Base-by-base conservation (phyloP, 1,140 invertebrate species). In the Mercenaria mercenaria region DNA sequence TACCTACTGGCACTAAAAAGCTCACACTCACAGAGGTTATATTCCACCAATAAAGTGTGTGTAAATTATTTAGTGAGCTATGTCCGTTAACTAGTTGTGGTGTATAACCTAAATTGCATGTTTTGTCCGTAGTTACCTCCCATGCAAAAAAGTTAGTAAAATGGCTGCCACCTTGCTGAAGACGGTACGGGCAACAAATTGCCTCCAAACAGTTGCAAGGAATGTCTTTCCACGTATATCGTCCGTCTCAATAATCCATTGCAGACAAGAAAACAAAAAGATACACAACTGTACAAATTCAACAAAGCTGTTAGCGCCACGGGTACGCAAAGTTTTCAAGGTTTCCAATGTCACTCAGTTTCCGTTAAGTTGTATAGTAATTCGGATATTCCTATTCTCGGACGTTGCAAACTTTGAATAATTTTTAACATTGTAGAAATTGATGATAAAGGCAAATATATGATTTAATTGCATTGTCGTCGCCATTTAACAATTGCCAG, bases 111-210 rank as follows among this genome's bases (percentile, higher is more conserved):
- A n/a, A n/a, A n/a, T n/a, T n/a, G n/a, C n/a, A n/a, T n/a, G n/a
- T n/a, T n/a, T n/a, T n/a, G n/a, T n/a, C n/a, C n/a, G n/a, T n/a
- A 47, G 79, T 81, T 81, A 39, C 13, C 79, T 81, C 50, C 43
- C 43, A 8, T 47, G 15, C 43, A 47, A 8, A 47, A 47, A 47
- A 47, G 15, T 15, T 47, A 47, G n/a, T n/a, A 93, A 91, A 81
- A 93, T 93, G 92, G 92, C 92, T 67, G 81, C 91, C 41, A 79
- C 91, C 79, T 83, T 91, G 82, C 86, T 90, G 56, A 93, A 83
- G 23, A 39, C 64, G 77, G 91, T 89, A 88, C 85, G 91, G 74
- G 72, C 72, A 67, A 72, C 90, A 79, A 59, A 79, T 41, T 89
- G 90, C 56, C 77, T 91, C 39, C 81, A 83, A 52, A 86, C 85